These are phyloP conservation scores for Oligia strigilis DNA, from an alignment of 2,888 invertebrate species.

Conservation along the genomic window DNA sequence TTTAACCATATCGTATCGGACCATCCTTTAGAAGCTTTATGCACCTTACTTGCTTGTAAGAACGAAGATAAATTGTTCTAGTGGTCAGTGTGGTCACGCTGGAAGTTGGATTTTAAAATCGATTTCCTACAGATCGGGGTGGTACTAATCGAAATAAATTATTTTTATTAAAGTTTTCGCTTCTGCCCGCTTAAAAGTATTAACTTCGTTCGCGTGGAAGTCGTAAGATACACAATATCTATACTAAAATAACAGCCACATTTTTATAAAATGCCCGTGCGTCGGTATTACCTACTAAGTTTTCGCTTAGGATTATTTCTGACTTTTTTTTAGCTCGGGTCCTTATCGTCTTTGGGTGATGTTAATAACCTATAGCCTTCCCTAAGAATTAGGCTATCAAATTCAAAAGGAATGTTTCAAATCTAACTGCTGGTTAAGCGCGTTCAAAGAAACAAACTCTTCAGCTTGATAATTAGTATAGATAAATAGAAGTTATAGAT, in stretches of 20 bases:
- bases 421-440: too few species aligned
- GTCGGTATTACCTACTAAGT: neutral
- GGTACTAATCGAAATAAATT: neutral
- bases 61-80: neutral
- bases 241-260: neutral
- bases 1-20: constrained; percentile 75
- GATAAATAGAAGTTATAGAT: too few species aligned
- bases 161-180: neutral
- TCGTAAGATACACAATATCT: neutral
- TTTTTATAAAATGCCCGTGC: neutral
- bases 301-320: neutral
- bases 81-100: constrained; percentile 16
- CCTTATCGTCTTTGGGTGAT: too few species aligned
- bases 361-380: too few species aligned
- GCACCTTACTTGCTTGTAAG: constrained; percentile 69
- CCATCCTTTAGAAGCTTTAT: constrained; percentile 63
- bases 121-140: neutral
- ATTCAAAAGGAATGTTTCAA: too few species aligned
- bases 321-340: neutral
- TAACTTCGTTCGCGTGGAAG: neutral
- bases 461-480: too few species aligned
- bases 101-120: constrained; percentile 9
- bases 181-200: neutral
- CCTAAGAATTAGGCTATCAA: too few species aligned
- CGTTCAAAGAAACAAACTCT: too few species aligned